A percentile compares a stretch with the other conserved stretches of the same genome.
These are phyloP conservation scores for Parasteatoda tepidariorum DNA, from an alignment of 1,140 invertebrate species.

Conservation along the genomic window DNA sequence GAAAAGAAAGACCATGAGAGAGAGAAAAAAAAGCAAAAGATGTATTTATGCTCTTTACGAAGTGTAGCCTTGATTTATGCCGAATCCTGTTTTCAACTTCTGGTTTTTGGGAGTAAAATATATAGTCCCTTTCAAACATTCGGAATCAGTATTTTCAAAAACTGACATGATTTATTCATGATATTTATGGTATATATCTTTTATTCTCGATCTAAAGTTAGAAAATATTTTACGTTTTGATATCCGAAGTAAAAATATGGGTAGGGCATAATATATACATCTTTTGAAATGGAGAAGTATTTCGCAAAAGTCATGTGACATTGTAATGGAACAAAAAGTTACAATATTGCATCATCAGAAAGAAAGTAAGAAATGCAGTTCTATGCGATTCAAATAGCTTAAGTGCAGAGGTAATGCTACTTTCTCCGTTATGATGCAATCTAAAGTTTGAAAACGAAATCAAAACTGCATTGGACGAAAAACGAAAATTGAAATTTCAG, in stretches of 20 bases:
- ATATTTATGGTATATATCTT: not conserved
- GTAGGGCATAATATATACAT: not conserved
- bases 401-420: too few species aligned
- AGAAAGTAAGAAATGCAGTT: too few species aligned
- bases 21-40: conserved; percentile 1
- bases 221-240: not conserved
- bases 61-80: conserved; percentile 39
- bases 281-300: too few species aligned
- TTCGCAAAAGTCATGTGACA: too few species aligned
- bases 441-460: too few species aligned
- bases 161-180: not conserved
- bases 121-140: not conserved
- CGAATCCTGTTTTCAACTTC: conserved; percentile 4
- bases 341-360: too few species aligned
- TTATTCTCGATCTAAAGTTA: not conserved
- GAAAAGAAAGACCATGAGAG: too few species aligned
- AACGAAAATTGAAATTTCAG: too few species aligned
- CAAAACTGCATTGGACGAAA: too few species aligned
- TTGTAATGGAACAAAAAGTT: too few species aligned
- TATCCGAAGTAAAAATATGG: not conserved
- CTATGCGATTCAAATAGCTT: too few species aligned
- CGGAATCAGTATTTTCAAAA: not conserved
- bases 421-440: too few species aligned
- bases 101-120: not conserved
- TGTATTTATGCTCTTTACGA: conserved; percentile 27